A percentile compares a stretch with the other conserved stretches of the same genome.
phyloP scores from a whole-genome alignment of 2,888 invertebrate genomes.

The Heliothis peltigera region DNA sequence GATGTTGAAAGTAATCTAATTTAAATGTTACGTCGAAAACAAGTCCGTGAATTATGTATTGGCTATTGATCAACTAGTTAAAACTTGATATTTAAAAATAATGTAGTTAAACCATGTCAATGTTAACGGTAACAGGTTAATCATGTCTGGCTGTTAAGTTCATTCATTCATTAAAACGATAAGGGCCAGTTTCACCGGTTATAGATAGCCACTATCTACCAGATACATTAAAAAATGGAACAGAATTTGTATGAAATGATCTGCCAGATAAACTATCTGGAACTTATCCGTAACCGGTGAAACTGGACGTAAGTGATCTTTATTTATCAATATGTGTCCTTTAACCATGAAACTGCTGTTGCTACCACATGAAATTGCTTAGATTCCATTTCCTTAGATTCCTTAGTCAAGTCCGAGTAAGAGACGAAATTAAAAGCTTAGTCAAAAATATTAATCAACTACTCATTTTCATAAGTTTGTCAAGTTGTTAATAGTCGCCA shows the following conservation, averaged over 20 bases:
- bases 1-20: constrained; percentile 53
- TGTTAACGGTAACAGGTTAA: constrained; percentile 38
- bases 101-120: constrained; percentile 36
- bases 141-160: constrained; percentile 1
- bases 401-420: no score
- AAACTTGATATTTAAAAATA: constrained; percentile 38
- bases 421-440: no score
- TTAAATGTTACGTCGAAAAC: constrained; percentile 40
- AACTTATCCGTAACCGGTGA: no score
- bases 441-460: no score
- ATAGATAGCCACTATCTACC: no score
- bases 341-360: no score
- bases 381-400: neutral
- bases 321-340: no score
- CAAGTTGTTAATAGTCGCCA: neutral
- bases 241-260: no score
- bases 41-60: constrained; percentile 36
- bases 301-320: no score
- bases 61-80: neutral
- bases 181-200: no score
- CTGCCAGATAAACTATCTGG: no score
- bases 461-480: neutral
- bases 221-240: no score
- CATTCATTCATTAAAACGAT: constrained; percentile 1
- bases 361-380: neutral